These are phyloP conservation scores for Falco cherrug DNA, from an alignment of 2,797 vertebrate genomes.

Conservation along the genomic window DNA sequence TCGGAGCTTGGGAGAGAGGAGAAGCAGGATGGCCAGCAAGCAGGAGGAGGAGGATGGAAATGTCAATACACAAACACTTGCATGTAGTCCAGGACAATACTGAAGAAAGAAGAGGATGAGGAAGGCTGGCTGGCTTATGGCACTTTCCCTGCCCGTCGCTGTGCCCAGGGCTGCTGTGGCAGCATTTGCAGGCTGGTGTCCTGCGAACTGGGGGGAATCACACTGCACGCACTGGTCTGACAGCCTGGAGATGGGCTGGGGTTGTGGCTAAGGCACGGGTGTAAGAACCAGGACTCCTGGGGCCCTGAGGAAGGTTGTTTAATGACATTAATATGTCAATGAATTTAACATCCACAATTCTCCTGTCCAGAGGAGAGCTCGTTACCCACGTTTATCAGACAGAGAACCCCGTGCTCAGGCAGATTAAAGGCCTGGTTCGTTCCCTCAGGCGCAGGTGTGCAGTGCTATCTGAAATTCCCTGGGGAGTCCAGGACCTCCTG, in stretches of 20 bases:
- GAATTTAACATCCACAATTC: background rate
- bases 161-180: background rate
- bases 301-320: background rate
- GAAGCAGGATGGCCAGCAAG: background rate
- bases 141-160: fast-evolving
- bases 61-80: background rate
- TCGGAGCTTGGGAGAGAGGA: background rate
- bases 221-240: background rate
- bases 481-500: background rate
- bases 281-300: background rate
- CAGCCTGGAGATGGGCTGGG: background rate
- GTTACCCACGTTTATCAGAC: background rate
- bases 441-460: background rate
- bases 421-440: background rate
- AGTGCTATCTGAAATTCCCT: background rate
- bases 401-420: background rate
- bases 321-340: background rate
- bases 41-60: background rate
- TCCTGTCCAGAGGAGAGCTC: background rate
- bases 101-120: background rate
- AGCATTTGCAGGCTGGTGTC: background rate
- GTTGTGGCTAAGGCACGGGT: background rate
- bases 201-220: background rate
- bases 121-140: background rate
- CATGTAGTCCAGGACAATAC: background rate